Evolutionary conservation across 2,113 vertebrate species (phyloP).

Genomic region (Copsychus sechellarum): DNA sequence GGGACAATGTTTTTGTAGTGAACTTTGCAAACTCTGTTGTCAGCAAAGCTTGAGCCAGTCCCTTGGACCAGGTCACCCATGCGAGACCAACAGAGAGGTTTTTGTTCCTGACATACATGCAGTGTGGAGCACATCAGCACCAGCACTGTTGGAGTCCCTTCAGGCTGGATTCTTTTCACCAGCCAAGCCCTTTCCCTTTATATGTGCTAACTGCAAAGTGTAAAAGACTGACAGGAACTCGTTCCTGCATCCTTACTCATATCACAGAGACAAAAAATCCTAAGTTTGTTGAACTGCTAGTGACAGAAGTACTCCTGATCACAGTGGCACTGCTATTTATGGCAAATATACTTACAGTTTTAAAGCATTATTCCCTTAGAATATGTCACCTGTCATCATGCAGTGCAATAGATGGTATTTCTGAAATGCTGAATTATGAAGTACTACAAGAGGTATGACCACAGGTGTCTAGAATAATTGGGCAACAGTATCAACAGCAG

Average conservation of each 20-base stretch:
- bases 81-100: background rate
- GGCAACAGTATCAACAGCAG: background rate
- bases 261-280: background rate
- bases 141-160: accelerated
- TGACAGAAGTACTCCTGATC: background rate
- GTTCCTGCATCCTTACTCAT: background rate
- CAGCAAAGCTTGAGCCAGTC: background rate
- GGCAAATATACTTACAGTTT: background rate
- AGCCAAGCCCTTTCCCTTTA: background rate
- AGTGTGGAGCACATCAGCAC: background rate
- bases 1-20: background rate
- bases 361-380: background rate
- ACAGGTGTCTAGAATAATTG: background rate
- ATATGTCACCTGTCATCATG: background rate
- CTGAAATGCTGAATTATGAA: background rate
- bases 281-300: background rate
- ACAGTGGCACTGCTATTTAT: background rate
- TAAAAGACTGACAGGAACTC: background rate
- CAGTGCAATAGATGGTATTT: background rate
- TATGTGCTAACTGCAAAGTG: background rate
- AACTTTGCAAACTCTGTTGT: accelerated
- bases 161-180: background rate
- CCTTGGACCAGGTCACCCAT: background rate
- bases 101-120: no score
- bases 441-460: background rate